Evolutionary conservation across 2,888 invertebrate genomes (phyloP).

Genomic region (Carpatolechia fugitivella): DNA sequence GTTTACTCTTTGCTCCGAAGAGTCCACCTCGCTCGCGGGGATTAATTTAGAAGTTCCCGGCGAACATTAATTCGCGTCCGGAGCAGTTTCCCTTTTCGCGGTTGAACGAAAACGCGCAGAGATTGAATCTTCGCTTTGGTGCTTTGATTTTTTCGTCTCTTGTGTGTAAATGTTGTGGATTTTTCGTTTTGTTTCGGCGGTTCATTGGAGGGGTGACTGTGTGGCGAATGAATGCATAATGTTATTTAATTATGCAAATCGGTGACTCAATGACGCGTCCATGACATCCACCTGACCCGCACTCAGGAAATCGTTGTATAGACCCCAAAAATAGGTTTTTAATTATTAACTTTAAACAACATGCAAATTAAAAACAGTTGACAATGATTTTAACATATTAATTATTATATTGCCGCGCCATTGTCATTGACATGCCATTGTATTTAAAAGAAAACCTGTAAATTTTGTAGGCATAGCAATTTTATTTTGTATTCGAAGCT

Average conservation of each 20-base stretch:
- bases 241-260: slow-evolving; percentile 74
- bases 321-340: not conserved
- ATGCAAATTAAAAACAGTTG: slow-evolving; percentile 1
- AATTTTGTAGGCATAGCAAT: too few species aligned
- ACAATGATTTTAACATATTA: not conserved
- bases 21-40: slow-evolving; percentile 62
- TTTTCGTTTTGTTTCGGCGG: slow-evolving; percentile 48
- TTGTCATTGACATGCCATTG: not conserved
- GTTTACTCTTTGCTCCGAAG: slow-evolving; percentile 54
- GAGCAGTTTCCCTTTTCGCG: slow-evolving; percentile 59
- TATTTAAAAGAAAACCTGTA: not conserved
- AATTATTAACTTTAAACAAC: not conserved
- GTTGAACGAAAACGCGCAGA: slow-evolving; percentile 40
- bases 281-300: slow-evolving; percentile 53
- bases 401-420: not conserved
- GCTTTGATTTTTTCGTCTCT: slow-evolving; percentile 28
- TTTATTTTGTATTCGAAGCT: too few species aligned
- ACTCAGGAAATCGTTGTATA: slow-evolving; percentile 65
- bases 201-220: slow-evolving; percentile 53
- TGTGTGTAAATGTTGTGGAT: slow-evolving; percentile 2
- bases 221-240: slow-evolving; percentile 66
- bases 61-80: slow-evolving; percentile 54
- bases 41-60: slow-evolving; percentile 65
- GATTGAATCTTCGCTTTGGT: slow-evolving; percentile 36
- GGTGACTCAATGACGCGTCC: slow-evolving; percentile 52